Percentiles rank a stretch among this genome's conserved stretches.
These are phyloP conservation scores for Megathymus violae DNA, from an alignment of 1,140 invertebrate species.

Conservation along the genomic window DNA sequence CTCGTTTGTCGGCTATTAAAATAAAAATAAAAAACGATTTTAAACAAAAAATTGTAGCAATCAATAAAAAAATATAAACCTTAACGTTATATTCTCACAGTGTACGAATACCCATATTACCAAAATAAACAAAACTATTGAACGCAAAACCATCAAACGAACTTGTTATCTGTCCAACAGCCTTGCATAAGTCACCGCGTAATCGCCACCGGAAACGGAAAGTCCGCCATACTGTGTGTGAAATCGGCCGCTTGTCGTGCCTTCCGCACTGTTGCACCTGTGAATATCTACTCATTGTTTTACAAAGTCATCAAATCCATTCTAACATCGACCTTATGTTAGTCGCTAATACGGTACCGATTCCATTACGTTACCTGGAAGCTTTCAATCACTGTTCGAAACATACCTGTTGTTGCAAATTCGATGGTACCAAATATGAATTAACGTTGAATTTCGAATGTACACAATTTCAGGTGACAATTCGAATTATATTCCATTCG, in stretches of 20 bases:
- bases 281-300: conserved; percentile 62
- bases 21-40: no score
- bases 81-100: no score
- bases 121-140: conserved; percentile 2
- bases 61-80: no score
- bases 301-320: conserved; percentile 33
- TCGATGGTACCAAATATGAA: conserved; percentile 36
- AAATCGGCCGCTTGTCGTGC: conserved; percentile 73
- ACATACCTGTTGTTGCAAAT: conserved; percentile 28
- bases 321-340: conserved; percentile 37
- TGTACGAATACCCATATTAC: no score
- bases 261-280: conserved; percentile 76
- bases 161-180: conserved; percentile 42
- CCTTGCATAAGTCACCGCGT: conserved; percentile 52
- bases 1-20: no score
- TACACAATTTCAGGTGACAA: conserved; percentile 61
- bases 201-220: conserved; percentile 73
- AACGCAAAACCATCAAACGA: conserved; percentile 23
- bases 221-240: conserved; percentile 73
- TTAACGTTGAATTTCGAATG: conserved; percentile 52
- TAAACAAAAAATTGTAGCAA: no score
- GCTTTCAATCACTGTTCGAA: conserved; percentile 21
- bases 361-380: conserved; percentile 1
- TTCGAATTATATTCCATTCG: conserved; percentile 69
- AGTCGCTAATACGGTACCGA: conserved; percentile 19